phyloP scores from a whole-genome alignment of 2,113 vertebrate species.

The Nibea coibor region DNA sequence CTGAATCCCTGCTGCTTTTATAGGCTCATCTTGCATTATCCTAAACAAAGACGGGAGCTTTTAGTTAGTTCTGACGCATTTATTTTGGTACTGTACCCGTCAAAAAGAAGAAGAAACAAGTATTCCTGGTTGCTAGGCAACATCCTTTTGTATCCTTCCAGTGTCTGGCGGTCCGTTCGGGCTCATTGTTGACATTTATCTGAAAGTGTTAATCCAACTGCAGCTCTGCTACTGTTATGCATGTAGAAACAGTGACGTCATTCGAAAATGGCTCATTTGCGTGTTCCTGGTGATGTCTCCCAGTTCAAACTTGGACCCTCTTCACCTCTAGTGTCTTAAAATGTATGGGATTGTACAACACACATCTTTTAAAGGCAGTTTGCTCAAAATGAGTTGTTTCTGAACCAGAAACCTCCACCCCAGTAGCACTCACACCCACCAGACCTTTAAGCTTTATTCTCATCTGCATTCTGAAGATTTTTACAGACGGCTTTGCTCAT shows the following conservation, averaged over 20 bases:
- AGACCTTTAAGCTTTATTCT: too few relatives aligned
- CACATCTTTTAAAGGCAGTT: too few relatives aligned
- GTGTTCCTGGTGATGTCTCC: too few relatives aligned
- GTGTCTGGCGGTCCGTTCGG: background rate
- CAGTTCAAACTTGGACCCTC: too few relatives aligned
- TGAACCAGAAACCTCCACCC: too few relatives aligned
- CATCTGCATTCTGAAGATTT: too few relatives aligned
- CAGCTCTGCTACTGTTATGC: background rate
- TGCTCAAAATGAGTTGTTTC: too few relatives aligned
- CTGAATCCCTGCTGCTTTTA: background rate
- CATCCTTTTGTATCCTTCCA: conserved; percentile 8
- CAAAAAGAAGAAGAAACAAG: background rate
- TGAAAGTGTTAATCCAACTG: background rate
- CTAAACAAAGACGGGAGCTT: background rate
- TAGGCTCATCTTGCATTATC: background rate
- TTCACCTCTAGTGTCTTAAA: too few relatives aligned
- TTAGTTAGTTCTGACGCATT: background rate
- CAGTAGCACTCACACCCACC: too few relatives aligned
- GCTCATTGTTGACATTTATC: conserved; percentile 20
- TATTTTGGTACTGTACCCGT: background rate
- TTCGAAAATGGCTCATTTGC: background rate
- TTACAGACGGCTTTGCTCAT: too few relatives aligned
- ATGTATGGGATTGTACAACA: too few relatives aligned
- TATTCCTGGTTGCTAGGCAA: conserved; percentile 21
- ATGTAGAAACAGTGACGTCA: background rate